A percentile compares a stretch with the other conserved stretches of the same genome.
Evolutionary conservation across 2,797 vertebrate species (phyloP).

Genomic region (Acrocephalus scirpaceus): DNA sequence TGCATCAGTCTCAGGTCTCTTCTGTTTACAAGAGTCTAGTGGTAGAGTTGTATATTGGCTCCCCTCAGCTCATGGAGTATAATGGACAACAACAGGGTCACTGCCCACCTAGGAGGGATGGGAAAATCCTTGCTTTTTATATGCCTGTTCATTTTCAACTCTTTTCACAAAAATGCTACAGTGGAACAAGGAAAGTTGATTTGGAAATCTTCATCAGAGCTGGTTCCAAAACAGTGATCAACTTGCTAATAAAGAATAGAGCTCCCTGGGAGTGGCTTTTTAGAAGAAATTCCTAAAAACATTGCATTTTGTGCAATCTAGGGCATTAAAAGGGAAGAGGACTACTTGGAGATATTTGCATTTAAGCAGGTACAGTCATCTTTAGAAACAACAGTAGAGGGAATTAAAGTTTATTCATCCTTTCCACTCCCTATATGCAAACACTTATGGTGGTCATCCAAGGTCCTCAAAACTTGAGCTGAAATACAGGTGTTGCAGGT

Average conservation of each 20-base stretch:
- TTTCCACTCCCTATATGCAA: neutral
- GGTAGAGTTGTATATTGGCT: neutral
- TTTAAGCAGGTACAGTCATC: neutral
- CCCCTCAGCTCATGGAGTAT: neutral
- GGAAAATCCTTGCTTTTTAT: neutral
- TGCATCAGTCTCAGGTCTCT: neutral
- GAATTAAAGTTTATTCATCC: neutral
- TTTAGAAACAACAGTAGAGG: neutral
- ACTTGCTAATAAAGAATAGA: neutral
- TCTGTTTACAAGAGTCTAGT: neutral
- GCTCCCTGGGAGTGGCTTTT: neutral
- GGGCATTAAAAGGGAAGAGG: neutral
- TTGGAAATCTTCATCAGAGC: neutral
- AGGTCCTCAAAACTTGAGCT: neutral
- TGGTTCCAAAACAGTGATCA: neutral
- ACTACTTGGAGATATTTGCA: neutral
- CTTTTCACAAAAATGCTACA: neutral
- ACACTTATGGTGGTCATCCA: neutral
- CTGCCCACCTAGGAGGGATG: neutral
- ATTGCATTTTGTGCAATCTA: neutral
- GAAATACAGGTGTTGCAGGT: neutral
- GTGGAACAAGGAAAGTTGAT: neutral
- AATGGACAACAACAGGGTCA: fast-evolving
- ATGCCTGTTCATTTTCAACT: neutral
- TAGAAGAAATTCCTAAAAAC: neutral